A percentile compares a stretch with the other conserved stretches of the same genome.
These are phyloP conservation scores for Connochaetes taurinus DNA, from an alignment of 2,113 vertebrate species.

Conservation along the genomic window DNA sequence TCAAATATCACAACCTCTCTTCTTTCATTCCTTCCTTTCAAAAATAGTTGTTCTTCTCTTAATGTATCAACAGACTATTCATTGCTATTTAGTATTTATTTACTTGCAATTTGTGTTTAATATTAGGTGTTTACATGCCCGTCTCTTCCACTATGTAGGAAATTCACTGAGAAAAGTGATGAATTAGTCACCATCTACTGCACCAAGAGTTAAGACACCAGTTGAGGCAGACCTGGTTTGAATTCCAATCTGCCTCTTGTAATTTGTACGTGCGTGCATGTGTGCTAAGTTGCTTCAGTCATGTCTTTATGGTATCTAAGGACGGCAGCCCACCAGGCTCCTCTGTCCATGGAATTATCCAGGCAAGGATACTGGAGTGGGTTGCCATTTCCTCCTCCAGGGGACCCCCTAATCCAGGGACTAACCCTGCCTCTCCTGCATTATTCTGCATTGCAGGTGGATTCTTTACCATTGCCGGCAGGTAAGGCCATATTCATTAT, in stretches of 20 bases:
- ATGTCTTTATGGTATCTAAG: background rate
- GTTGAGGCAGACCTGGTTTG: background rate
- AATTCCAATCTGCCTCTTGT: background rate
- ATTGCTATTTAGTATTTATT: background rate
- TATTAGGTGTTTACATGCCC: too few species aligned
- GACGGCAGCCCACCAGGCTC: background rate
- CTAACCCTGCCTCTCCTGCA: background rate
- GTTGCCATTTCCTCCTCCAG: background rate
- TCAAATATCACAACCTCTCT: background rate
- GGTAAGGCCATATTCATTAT: background rate
- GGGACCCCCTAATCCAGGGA: background rate
- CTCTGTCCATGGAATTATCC: background rate
- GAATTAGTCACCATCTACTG: background rate
- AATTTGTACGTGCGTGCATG: background rate
- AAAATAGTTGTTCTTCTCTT: background rate
- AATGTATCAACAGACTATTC: background rate
- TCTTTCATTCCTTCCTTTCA: background rate
- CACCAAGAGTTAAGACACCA: background rate
- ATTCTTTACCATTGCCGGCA: background rate
- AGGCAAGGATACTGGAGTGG: background rate
- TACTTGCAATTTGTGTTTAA: background rate
- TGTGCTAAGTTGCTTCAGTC: background rate
- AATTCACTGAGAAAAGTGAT: background rate
- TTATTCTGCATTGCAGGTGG: background rate
- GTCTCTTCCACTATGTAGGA: background rate